Evolutionary conservation across 2,113 vertebrate species (phyloP), one percentile per base, ranked within the genome.

Genomic region (Stegastes partitus): DNA sequence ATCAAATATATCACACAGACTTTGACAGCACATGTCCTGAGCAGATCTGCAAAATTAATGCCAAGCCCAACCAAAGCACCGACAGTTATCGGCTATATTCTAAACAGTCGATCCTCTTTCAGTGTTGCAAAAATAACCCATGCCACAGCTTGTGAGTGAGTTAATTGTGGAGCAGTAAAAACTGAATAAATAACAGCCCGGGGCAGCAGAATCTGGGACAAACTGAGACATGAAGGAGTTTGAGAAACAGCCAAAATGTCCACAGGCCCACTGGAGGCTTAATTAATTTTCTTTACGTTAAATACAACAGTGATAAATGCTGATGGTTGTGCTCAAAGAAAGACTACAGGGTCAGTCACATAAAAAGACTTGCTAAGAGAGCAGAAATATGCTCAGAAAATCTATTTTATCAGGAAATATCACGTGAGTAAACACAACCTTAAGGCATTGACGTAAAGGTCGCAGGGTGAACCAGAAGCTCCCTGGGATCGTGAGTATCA

Each of bases 151-250:
- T 67, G 22, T 34, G 58, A 18, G 59, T n/a, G 49, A 44, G 37
- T 11, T 11, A 1, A 18, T 0, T 37, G 26, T 26, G 39, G 61
- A 28, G 44, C 15, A 45, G 6, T 45, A 34, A 34, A 34, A 34
- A 34, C 31, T 34, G 31, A 34, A 34, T 34, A 34, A 34, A 34
- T 34, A 34, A 34, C 31, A 34, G 31, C 31, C 31, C 10, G 44
- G 15, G 10, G 14, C 44, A 18, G 44, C 15, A 16, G 18, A 31
- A 61, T 66, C 21, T 61, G 61, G 22, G 26, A 28, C 37, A 45
- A 22, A 54, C 34, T 39, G 37, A 67, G 31, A 31, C 51, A 31
- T 25, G 51, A 37, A 67, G 67, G 26, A 54, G 25, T n/a, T 19
- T 18, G 34, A 49, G 25, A 47, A 31, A 57, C 26, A 42, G 39